phyloP scores from a whole-genome alignment of 2,888 invertebrate genomes.

The Clostera curtula region DNA sequence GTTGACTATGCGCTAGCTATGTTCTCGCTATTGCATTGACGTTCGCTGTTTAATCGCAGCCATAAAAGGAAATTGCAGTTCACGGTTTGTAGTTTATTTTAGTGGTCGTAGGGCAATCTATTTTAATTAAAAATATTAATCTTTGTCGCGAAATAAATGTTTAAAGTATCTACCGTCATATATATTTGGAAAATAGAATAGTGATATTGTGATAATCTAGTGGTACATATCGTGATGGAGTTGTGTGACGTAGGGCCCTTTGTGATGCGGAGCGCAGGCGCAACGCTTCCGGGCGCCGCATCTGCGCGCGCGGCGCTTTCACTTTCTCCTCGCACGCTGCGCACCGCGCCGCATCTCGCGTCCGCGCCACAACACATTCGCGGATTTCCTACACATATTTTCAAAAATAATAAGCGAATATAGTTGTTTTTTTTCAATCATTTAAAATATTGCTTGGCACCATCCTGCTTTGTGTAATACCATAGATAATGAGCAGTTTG shows the following conservation, averaged over 20 bases:
- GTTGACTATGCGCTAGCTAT: constrained; percentile 17
- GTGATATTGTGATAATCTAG: too few species aligned
- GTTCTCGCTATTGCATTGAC: constrained; percentile 3
- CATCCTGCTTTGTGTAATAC: too few species aligned
- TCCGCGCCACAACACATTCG: constrained; percentile 35
- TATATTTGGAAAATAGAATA: neutral
- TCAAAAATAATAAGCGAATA: constrained; percentile 42
- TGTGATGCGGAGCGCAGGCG: constrained; percentile 46
- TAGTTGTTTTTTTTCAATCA: too few species aligned
- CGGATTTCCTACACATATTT: constrained; percentile 49
- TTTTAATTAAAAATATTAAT: too few species aligned
- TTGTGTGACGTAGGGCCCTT: constrained; percentile 41
- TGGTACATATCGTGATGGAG: neutral
- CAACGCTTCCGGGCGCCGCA: constrained; percentile 65
- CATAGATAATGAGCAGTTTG: constrained; percentile 40
- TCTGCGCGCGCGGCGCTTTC: constrained; percentile 68
- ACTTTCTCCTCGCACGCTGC: constrained; percentile 61
- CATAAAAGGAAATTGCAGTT: too few species aligned
- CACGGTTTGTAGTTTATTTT: too few species aligned
- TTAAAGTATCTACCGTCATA: too few species aligned
- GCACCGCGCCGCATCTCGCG: constrained; percentile 51
- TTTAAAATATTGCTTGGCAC: too few species aligned
- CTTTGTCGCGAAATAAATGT: too few species aligned
- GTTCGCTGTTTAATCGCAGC: neutral
- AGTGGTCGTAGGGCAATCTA: too few species aligned